Evolutionary conservation across 2,888 invertebrate species (phyloP).

Genomic region (Harmothoe impar): DNA sequence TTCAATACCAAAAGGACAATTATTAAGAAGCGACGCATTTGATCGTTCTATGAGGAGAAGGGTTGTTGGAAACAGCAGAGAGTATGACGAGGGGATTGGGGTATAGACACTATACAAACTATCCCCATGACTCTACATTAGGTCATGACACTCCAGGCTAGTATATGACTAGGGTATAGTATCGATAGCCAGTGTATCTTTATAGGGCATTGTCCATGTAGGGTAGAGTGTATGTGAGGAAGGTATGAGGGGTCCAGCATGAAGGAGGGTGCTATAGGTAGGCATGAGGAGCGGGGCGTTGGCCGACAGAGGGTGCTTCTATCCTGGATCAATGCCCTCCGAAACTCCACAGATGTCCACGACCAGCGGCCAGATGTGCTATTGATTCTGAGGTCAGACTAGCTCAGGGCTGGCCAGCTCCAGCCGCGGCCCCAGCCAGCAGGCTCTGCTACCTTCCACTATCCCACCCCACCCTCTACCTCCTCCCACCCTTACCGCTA

Average conservation of each 20-base stretch:
- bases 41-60: too few relatives aligned
- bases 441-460: not conserved
- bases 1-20: too few relatives aligned
- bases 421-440: not conserved
- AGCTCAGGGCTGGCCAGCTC: not conserved
- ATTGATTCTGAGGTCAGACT: not conserved
- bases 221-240: not conserved
- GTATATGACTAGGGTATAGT: too few relatives aligned
- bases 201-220: too few relatives aligned
- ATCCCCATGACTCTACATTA: too few relatives aligned
- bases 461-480: not conserved
- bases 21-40: too few relatives aligned
- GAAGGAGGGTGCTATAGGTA: not conserved
- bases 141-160: too few relatives aligned
- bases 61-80: too few relatives aligned
- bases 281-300: not conserved
- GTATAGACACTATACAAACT: too few relatives aligned
- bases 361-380: not conserved
- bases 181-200: too few relatives aligned
- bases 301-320: not conserved
- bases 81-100: too few relatives aligned
- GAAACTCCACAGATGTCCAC: slow-evolving; percentile 32
- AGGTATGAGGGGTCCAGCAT: not conserved
- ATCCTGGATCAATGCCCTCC: not conserved
- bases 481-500: not conserved